Evolutionary conservation across 2,888 invertebrate genomes (phyloP), one percentile per base, ranked within the genome.

Genomic region (Halocaridina rubra): DNA sequence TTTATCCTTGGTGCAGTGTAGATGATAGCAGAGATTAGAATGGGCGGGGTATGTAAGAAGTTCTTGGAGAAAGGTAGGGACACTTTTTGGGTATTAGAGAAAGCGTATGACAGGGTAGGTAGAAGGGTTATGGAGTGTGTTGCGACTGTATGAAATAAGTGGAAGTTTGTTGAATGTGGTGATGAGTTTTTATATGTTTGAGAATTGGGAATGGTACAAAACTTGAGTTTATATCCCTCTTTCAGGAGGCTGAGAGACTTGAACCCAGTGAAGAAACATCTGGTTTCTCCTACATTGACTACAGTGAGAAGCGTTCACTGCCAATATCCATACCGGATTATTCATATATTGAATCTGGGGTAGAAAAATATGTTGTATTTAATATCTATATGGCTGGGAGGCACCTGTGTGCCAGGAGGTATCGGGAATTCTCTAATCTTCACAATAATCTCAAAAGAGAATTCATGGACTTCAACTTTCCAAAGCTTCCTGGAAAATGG

Each of bases 301-400:
- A 97, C 92, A 96, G 96, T 89, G 99, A 99, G 92, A 98, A 99
- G 91, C 93, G 99, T 78, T 93, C 93, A 27, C 91, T 94, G 46
- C 94, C 94, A n/a, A 93, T 94, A 88, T 93, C 93, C 32, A 95
- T 99, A 90, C 99, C 99, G 53, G 98, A 98, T 92, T 99, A 98
- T 91, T 96, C 97, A 90, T 95, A 96, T 88, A 93, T 97, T 88
- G 96, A 97, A 64, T 27, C 78, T 24, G 78, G 74, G n/a, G 88
- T 86, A n/a, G 88, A 88, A 22, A 88, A 88, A 74, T 88, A 84
- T 81, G 88, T 88, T 3, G 88, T 93, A 3, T 99, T 97, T 92
- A 99, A 99, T 91, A 98, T 99, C 88, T 98, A 99, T 91, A 99
- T 99, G 98, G 99, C 99, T 5, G 99, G 99, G 0, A 92, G 99